Percentiles rank a stretch among this genome's conserved stretches.
Evolutionary conservation across 1,140 invertebrate genomes (phyloP).

Genomic region (Chymomyza costata): DNA sequence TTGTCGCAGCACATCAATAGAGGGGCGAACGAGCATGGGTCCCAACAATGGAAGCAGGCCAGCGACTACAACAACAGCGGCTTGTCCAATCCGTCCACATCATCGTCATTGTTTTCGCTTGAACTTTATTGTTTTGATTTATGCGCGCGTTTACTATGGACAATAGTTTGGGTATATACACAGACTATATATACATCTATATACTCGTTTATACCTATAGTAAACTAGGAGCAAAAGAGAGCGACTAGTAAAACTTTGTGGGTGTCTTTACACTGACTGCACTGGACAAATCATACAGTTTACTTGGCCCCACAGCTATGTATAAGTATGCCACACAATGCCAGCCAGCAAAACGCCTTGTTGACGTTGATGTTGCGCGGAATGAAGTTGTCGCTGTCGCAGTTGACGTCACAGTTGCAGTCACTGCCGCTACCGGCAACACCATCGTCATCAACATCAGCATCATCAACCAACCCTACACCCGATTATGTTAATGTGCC

Average conservation of each 20-base stretch:
- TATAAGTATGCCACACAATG: constrained; percentile 67
- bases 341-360: constrained; percentile 37
- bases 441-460: constrained; percentile 32
- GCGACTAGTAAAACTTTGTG: constrained; percentile 65
- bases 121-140: constrained; percentile 73
- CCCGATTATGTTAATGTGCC: constrained; percentile 69
- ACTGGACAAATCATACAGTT: constrained; percentile 66
- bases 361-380: constrained; percentile 38
- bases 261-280: constrained; percentile 51
- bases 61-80: constrained; percentile 33
- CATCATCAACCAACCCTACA: constrained; percentile 21
- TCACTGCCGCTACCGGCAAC: constrained; percentile 37
- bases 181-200: background rate
- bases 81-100: constrained; percentile 14
- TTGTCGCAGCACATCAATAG: constrained; percentile 66
- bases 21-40: constrained; percentile 5
- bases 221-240: too few relatives aligned
- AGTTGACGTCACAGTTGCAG: constrained; percentile 8
- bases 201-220: too few relatives aligned
- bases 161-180: background rate
- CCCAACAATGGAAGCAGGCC: constrained; percentile 42
- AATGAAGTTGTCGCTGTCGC: constrained; percentile 56
- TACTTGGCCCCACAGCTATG: constrained; percentile 50
- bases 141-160: constrained; percentile 42
- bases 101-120: constrained; percentile 63